Evolutionary conservation across 2,797 vertebrate genomes (phyloP), one percentile per base, ranked within the genome.

Genomic region (Halcyon smyrnensis): DNA sequence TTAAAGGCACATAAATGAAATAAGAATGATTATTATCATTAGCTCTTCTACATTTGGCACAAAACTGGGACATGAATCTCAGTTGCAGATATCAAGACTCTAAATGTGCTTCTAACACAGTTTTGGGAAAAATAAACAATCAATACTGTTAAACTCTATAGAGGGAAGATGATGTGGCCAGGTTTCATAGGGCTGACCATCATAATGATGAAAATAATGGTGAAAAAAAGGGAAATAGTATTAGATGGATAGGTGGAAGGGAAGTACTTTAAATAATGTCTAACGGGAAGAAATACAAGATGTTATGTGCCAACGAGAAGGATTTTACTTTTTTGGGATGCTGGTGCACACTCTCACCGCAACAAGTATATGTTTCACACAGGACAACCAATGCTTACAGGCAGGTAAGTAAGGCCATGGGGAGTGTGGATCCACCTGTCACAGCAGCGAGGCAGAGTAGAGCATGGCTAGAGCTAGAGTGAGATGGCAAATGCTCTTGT

Each of bases 261-360:
- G 86, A 69, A 87, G 60, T 21, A n/a, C 13, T 67, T 74, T 14
- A 18, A 84, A 69, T 36, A 73, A 50, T 15, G 41, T 16, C 20
- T 83, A 50, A 25, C 28, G 24, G 48, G 43, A 68, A 87, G 45
- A 90, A 14, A 11, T 21, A 51, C 18, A 87, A 81, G 24, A 16
- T 15, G 7, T 36, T 73, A 27, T 13, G 28, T 60, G 41, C 10
- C 54, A 76, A 79, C 45, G 50, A 75, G 9, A 45, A 28, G 43
- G 53, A 68, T 75, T 84, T 82, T 84, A 27, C 3, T 64, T 9
- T 81, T 70, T 90, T 65, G 25, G 67, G n/a, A 53, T 32, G 32
- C 4, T 34, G 0, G 0, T 50, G 30, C 4, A 25, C 14, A 8
- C 9, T 43, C 30, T 50, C 10, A 39, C 36, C 63, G 25, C 15